Percentiles rank a stretch among this genome's conserved stretches.
phyloP scores from a whole-genome alignment of 2,888 invertebrate species.

The Acleris cristana region DNA sequence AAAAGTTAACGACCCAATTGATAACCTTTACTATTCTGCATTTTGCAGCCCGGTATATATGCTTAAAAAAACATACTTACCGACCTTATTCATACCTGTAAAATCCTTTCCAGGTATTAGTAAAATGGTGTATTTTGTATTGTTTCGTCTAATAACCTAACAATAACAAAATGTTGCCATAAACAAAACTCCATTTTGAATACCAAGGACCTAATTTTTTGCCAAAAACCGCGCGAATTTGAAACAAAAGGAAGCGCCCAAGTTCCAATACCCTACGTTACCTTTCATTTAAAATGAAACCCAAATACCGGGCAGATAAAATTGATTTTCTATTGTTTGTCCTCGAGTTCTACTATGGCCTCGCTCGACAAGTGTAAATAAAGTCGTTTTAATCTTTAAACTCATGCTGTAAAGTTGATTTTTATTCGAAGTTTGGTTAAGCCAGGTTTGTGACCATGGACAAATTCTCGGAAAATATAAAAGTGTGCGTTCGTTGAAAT shows the following conservation, averaged over 20 bases:
- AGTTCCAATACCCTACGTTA: constrained; percentile 7
- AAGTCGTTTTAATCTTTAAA: constrained; percentile 1
- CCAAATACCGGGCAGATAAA: not conserved
- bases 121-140: too few relatives aligned
- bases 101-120: too few relatives aligned
- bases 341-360: constrained; percentile 9
- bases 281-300: not conserved
- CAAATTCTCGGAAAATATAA: constrained; percentile 55
- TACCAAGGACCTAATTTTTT: constrained; percentile 24
- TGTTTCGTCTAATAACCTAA: too few relatives aligned
- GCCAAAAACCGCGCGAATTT: constrained; percentile 43
- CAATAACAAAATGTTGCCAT: constrained; percentile 11
- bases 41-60: too few relatives aligned
- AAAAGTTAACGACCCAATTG: too few relatives aligned
- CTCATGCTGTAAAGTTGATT: not conserved
- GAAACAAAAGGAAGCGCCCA: constrained; percentile 53
- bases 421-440: not conserved
- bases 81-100: too few relatives aligned
- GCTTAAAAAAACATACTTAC: too few relatives aligned
- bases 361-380: not conserved
- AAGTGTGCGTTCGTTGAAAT: constrained; percentile 59
- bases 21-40: too few relatives aligned
- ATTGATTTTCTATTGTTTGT: not conserved
- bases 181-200: constrained; percentile 25
- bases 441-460: constrained; percentile 24